A percentile compares a stretch with the other conserved stretches of the same genome.
These are phyloP conservation scores for Rotaria macrura DNA, from an alignment of 2,888 invertebrate genomes.

Conservation along the genomic window DNA sequence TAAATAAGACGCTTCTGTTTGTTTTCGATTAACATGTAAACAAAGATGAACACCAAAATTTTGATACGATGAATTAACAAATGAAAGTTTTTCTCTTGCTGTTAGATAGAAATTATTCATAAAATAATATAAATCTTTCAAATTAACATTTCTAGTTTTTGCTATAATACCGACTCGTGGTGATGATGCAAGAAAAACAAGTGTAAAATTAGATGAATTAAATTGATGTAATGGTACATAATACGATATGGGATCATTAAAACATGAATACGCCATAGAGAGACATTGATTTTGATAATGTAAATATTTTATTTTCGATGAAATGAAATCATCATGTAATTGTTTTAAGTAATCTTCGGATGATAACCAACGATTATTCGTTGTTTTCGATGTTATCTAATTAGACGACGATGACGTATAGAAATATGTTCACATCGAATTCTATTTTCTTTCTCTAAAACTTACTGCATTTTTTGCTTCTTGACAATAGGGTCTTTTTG, in stretches of 20 bases:
- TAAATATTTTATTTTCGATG: neutral
- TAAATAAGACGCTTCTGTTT: neutral
- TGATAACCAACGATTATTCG: neutral
- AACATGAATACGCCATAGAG: neutral
- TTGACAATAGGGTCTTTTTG: neutral
- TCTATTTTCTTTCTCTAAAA: no score
- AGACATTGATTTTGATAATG: neutral
- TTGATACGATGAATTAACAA: neutral
- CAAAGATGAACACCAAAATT: constrained; percentile 2
- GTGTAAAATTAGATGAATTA: neutral
- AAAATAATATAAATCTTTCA: neutral
- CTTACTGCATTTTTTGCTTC: neutral
- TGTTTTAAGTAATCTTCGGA: neutral
- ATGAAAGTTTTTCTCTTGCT: neutral
- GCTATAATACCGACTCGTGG: neutral
- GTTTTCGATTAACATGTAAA: neutral
- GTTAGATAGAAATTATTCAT: neutral
- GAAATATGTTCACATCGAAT: neutral
- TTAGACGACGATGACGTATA: neutral
- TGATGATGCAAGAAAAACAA: neutral
- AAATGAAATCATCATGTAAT: neutral
- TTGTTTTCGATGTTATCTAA: neutral
- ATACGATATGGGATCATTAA: neutral
- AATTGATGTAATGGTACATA: neutral
- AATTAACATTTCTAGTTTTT: neutral